Percentiles rank a stretch among this genome's conserved stretches.
Conservation (phyloP, 2,113 vertebrate genomes). For the Nibea albiflora region DNA sequence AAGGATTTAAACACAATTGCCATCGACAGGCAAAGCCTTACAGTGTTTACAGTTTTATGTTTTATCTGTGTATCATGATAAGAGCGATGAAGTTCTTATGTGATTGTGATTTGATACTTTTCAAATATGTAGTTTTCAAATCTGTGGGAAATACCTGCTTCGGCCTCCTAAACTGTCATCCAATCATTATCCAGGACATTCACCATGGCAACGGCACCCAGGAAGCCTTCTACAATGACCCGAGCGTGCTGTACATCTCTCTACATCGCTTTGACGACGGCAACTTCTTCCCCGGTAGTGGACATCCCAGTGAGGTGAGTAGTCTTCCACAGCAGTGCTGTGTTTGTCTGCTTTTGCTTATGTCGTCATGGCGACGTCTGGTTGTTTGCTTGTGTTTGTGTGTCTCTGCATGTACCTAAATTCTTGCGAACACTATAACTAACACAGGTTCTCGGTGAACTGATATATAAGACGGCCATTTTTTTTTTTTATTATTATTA, state of each 20-base stretch:
- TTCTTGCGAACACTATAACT: constrained; percentile 23
- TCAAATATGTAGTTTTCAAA: background rate
- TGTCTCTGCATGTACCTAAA: constrained; percentile 13
- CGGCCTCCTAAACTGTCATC: constrained; percentile 1
- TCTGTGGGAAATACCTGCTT: background rate
- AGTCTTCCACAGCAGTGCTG: background rate
- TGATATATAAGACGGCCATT: background rate
- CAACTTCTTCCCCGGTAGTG: constrained; percentile 92
- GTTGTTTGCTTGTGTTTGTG: constrained; percentile 34
- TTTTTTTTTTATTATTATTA: background rate
- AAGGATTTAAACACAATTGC: constrained; percentile 8
- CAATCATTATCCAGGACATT: constrained; percentile 85
- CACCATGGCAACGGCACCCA: constrained; percentile 95
- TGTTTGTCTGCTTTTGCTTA: constrained; percentile 49
- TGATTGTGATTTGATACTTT: background rate
- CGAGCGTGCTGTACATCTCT: constrained; percentile 92
- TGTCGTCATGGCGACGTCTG: constrained; percentile 29
- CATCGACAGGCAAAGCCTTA: constrained; percentile 5
- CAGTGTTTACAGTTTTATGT: background rate
- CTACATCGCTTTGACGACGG: constrained; percentile 91
- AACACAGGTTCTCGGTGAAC: background rate
- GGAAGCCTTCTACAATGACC: constrained; percentile 92
- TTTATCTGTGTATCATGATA: background rate
- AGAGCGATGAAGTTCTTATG: background rate
- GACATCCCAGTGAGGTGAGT: constrained; percentile 88